Percentiles rank a stretch among this genome's conserved stretches.
phyloP scores from a whole-genome alignment of 2,113 vertebrate species.

The Prolemur simus region DNA sequence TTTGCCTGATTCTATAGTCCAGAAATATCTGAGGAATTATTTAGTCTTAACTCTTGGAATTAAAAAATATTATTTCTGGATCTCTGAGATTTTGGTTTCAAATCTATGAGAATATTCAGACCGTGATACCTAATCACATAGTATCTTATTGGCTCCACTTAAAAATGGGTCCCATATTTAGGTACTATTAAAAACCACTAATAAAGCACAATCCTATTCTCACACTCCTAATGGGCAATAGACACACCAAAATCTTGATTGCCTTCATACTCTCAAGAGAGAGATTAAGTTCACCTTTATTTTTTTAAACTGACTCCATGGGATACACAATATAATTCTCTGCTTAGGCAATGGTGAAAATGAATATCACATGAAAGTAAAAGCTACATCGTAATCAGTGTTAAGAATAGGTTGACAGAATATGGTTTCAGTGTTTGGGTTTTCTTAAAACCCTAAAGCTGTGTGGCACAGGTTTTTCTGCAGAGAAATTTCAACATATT shows the following conservation, averaged over 20 bases:
- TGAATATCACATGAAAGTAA: background rate
- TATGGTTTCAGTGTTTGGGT: constrained; percentile 65
- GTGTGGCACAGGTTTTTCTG: constrained; percentile 62
- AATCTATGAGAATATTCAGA: background rate
- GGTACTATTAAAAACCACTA: background rate
- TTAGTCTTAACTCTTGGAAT: background rate
- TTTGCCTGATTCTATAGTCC: background rate
- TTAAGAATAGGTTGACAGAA: constrained; percentile 20
- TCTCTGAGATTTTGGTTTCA: background rate
- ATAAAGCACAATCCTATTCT: background rate
- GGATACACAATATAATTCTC: background rate
- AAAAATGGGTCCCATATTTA: background rate
- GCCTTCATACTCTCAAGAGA: background rate
- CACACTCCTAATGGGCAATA: background rate
- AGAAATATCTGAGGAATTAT: background rate
- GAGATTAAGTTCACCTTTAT: background rate
- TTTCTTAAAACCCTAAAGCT: constrained; percentile 64
- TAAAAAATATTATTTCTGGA: background rate
- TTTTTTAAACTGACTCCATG: background rate
- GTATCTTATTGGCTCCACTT: background rate
- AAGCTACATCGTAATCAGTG: constrained; percentile 12
- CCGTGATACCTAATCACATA: background rate
- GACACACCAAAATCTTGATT: background rate
- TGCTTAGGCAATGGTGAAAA: background rate
- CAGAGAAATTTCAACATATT: constrained; percentile 64